Percentiles rank a stretch among this genome's conserved stretches.
Evolutionary conservation across 2,797 vertebrate genomes (phyloP).

Genomic region (Macropodus opercularis): DNA sequence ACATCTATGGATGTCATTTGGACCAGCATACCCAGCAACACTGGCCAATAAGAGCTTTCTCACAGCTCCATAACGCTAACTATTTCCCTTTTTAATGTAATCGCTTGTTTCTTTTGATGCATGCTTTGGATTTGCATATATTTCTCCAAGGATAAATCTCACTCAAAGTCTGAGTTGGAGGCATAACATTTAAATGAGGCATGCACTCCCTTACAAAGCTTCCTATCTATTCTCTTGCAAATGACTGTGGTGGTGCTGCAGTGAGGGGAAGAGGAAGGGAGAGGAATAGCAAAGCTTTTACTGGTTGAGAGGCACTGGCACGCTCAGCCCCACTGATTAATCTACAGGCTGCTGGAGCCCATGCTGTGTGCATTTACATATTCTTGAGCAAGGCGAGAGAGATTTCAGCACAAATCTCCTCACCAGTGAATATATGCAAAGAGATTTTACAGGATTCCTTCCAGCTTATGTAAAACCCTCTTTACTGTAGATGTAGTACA

Average conservation of each 20-base stretch:
- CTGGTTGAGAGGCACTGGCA: slow-evolving; percentile 67
- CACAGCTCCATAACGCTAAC: slow-evolving; percentile 59
- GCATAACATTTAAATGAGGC: slow-evolving; percentile 85
- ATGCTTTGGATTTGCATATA: slow-evolving; percentile 82
- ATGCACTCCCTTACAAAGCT: slow-evolving; percentile 72
- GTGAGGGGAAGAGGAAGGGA: slow-evolving; percentile 44
- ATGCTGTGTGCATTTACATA: slow-evolving; percentile 83
- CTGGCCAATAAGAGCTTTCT: slow-evolving; percentile 58
- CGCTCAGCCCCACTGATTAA: slow-evolving; percentile 78
- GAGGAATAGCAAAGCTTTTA: slow-evolving; percentile 54
- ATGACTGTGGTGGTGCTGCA: slow-evolving; percentile 66
- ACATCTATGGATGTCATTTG: slow-evolving; percentile 46
- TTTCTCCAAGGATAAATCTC: slow-evolving; percentile 82
- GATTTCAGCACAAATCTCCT: slow-evolving; percentile 74
- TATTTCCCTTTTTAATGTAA: slow-evolving; percentile 78
- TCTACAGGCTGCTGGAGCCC: slow-evolving; percentile 75
- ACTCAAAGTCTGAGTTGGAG: slow-evolving; percentile 76
- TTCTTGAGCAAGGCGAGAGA: slow-evolving; percentile 72
- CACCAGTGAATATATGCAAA: slow-evolving; percentile 57
- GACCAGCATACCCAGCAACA: slow-evolving; percentile 39
- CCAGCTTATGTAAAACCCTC: slow-evolving; percentile 74
- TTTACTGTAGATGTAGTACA: slow-evolving; percentile 68
- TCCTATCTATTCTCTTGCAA: slow-evolving; percentile 79
- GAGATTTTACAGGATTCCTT: slow-evolving; percentile 63
- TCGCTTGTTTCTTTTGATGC: slow-evolving; percentile 82